Conservation (phyloP, 2,113 vertebrate species). For the Aix galericulata region DNA sequence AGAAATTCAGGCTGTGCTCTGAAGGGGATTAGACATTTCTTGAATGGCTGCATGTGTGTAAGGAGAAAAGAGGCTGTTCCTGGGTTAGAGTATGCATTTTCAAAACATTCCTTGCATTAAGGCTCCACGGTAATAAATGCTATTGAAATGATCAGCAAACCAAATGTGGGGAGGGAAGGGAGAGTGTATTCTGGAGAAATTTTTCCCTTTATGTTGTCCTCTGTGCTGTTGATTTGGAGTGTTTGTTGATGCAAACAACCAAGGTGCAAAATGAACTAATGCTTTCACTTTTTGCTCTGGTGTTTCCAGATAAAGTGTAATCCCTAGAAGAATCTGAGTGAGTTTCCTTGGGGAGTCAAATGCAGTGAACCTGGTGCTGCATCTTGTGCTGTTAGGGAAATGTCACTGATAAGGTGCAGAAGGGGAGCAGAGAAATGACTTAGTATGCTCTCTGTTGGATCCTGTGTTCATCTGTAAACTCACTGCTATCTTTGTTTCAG, state of each 20-base stretch:
- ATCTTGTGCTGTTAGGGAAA: constrained; percentile 73
- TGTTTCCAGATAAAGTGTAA: constrained; percentile 66
- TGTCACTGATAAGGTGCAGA: constrained; percentile 78
- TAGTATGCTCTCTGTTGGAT: constrained; percentile 41
- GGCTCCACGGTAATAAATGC: neutral
- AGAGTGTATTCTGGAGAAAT: neutral
- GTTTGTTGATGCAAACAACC: constrained; percentile 61
- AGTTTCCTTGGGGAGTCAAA: constrained; percentile 75
- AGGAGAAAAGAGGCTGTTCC: neutral
- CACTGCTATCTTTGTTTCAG: constrained; percentile 68
- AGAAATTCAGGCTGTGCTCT: constrained; percentile 32
- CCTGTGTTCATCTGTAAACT: constrained; percentile 60
- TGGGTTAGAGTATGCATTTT: constrained; percentile 35
- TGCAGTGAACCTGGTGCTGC: constrained; percentile 65
- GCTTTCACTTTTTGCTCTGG: constrained; percentile 71
- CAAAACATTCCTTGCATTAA: constrained; percentile 38
- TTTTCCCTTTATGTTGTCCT: constrained; percentile 28
- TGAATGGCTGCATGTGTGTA: neutral
- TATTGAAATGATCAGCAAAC: neutral
- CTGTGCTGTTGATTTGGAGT: constrained; percentile 38
- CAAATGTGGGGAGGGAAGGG: neutral
- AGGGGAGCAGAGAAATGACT: constrained; percentile 68
- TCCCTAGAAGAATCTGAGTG: constrained; percentile 66
- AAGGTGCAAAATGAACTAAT: constrained; percentile 58
- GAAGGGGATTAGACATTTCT: constrained; percentile 5